phyloP scores from a whole-genome alignment of 2,113 vertebrate species.

The Raphicerus campestris region DNA sequence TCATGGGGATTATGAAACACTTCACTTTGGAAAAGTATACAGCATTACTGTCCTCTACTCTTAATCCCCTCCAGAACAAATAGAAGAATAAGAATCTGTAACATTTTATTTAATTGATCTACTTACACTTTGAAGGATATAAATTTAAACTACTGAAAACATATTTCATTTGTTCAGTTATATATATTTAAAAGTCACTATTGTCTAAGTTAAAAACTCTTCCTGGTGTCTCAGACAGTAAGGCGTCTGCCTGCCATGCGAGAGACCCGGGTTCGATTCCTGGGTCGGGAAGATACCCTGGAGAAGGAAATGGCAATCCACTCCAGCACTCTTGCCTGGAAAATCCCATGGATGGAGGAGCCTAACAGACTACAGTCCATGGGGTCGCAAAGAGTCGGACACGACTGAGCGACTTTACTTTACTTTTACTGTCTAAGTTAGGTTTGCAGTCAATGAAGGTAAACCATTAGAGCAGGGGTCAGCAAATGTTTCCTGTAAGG shows the following conservation, averaged over 20 bases:
- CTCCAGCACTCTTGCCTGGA: too few relatives aligned
- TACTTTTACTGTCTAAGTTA: neutral
- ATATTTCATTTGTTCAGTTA: neutral
- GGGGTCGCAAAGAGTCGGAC: too few relatives aligned
- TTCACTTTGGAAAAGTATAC: neutral
- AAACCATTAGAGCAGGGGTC: neutral
- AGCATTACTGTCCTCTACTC: neutral
- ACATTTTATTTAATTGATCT: neutral
- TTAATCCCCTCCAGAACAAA: neutral
- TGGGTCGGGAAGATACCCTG: too few relatives aligned
- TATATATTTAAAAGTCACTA: too few relatives aligned
- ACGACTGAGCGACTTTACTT: too few relatives aligned
- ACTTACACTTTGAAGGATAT: neutral
- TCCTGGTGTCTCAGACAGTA: too few relatives aligned
- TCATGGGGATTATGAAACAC: neutral
- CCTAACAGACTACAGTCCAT: too few relatives aligned
- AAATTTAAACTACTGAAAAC: neutral
- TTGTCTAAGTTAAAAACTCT: too few relatives aligned
- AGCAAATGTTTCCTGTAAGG: neutral
- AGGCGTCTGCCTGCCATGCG: too few relatives aligned
- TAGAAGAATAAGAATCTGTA: neutral
- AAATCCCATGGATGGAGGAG: too few relatives aligned
- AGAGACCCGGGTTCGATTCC: too few relatives aligned
- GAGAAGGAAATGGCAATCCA: too few relatives aligned
- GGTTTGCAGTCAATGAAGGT: neutral